Conservation (phyloP, 2,113 vertebrate species). For the Macrotus californicus region DNA sequence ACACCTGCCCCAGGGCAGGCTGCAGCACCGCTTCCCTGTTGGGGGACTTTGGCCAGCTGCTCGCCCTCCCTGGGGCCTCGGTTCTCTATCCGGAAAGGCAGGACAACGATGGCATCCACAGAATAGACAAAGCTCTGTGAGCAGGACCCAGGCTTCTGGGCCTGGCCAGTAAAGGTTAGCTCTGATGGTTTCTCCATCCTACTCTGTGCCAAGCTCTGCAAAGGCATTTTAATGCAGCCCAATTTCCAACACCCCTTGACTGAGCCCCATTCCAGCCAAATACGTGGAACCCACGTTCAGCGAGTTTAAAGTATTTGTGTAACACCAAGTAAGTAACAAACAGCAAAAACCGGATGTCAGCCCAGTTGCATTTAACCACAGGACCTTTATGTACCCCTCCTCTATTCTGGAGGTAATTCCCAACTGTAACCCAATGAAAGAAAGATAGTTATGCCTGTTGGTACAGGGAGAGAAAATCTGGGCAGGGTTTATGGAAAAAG, state of each 20-base stretch:
- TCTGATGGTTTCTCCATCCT: background rate
- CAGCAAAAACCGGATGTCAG: background rate
- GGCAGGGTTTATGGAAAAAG: background rate
- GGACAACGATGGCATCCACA: background rate
- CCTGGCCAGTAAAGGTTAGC: too few species aligned
- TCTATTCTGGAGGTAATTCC: background rate
- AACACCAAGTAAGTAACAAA: background rate
- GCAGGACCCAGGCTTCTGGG: too few species aligned
- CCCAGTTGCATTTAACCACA: background rate
- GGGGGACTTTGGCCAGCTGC: background rate
- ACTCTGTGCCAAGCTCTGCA: background rate
- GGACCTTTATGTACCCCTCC: background rate
- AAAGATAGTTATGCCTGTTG: background rate
- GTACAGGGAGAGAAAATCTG: background rate
- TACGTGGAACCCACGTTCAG: background rate
- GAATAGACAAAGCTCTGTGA: background rate
- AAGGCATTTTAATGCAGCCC: rapidly evolving
- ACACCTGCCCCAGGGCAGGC: background rate
- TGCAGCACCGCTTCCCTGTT: rapidly evolving
- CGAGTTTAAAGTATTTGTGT: background rate
- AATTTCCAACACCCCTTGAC: background rate
- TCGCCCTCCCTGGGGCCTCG: background rate
- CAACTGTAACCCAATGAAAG: background rate
- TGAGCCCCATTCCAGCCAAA: background rate
- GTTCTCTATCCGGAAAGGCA: background rate